A percentile compares a stretch with the other conserved stretches of the same genome.
phyloP scores from a whole-genome alignment of 2,113 vertebrate genomes.

The Gallinago jamesoni region DNA sequence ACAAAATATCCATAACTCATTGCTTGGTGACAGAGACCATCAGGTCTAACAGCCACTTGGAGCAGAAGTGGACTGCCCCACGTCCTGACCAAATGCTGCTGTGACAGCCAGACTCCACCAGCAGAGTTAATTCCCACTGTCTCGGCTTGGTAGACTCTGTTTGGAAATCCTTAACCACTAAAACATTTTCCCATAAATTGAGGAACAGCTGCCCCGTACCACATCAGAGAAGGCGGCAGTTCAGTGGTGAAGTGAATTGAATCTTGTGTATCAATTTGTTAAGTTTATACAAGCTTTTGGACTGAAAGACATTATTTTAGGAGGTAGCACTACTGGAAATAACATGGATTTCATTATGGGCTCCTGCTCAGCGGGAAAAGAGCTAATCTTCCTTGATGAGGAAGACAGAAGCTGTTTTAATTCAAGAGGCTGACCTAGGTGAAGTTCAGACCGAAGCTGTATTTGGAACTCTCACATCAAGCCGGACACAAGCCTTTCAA shows the following conservation, averaged over 20 bases:
- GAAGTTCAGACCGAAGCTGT: slow-evolving; percentile 4
- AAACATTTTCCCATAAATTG: neutral
- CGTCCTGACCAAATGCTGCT: neutral
- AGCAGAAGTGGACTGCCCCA: neutral
- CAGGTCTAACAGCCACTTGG: neutral
- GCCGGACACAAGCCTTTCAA: slow-evolving; percentile 69
- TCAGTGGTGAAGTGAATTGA: neutral
- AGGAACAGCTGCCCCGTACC: neutral
- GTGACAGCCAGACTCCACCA: neutral
- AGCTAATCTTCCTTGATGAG: slow-evolving; percentile 37
- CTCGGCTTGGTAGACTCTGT: neutral
- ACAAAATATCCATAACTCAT: neutral
- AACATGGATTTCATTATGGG: slow-evolving; percentile 24
- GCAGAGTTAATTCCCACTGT: neutral
- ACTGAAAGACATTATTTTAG: neutral
- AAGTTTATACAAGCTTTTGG: neutral
- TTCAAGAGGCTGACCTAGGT: slow-evolving; percentile 59
- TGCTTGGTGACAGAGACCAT: neutral
- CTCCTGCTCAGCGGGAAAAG: neutral
- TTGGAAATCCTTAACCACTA: neutral
- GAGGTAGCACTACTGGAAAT: slow-evolving; percentile 5
- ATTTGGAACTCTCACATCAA: slow-evolving; percentile 67
- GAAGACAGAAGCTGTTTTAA: slow-evolving; percentile 59
- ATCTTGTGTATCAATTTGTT: neutral
- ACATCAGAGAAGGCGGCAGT: slow-evolving; percentile 8